Evolutionary conservation across 2,797 vertebrate species (phyloP).

Genomic region (Eurystomus glaucurus): DNA sequence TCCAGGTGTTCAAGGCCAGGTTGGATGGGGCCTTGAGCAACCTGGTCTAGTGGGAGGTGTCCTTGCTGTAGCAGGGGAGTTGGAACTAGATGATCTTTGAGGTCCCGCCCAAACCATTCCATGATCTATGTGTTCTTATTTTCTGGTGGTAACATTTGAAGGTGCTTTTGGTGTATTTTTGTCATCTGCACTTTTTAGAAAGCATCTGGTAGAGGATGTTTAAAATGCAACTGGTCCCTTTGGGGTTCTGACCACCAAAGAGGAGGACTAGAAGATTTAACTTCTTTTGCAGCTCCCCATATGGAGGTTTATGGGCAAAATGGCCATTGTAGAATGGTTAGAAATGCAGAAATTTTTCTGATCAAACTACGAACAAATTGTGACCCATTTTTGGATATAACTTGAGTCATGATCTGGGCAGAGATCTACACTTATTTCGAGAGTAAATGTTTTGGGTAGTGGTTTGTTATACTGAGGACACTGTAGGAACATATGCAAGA

Average conservation of each 20-base stretch:
- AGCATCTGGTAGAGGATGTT: not conserved
- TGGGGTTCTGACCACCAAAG: not conserved
- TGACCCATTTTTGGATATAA: not conserved
- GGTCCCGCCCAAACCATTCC: not conserved
- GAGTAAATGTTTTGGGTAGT: not conserved
- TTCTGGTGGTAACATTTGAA: not conserved
- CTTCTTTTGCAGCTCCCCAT: not conserved
- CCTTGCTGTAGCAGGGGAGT: not conserved
- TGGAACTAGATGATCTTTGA: not conserved
- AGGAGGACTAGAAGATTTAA: not conserved
- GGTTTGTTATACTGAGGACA: rapidly evolving
- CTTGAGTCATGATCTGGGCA: not conserved
- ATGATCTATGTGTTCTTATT: not conserved
- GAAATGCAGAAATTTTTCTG: not conserved
- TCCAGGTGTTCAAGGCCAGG: not conserved
- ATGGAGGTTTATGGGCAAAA: not conserved
- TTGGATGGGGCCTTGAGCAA: not conserved
- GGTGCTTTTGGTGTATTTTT: not conserved
- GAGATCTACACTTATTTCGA: not conserved
- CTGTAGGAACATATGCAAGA: too few relatives aligned
- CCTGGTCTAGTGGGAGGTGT: not conserved
- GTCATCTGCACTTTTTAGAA: not conserved
- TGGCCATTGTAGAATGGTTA: not conserved
- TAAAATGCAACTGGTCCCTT: not conserved
- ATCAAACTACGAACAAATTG: not conserved